These are phyloP conservation scores for Cheilosia grossa DNA, from an alignment of 2,888 invertebrate species.

Conservation along the genomic window DNA sequence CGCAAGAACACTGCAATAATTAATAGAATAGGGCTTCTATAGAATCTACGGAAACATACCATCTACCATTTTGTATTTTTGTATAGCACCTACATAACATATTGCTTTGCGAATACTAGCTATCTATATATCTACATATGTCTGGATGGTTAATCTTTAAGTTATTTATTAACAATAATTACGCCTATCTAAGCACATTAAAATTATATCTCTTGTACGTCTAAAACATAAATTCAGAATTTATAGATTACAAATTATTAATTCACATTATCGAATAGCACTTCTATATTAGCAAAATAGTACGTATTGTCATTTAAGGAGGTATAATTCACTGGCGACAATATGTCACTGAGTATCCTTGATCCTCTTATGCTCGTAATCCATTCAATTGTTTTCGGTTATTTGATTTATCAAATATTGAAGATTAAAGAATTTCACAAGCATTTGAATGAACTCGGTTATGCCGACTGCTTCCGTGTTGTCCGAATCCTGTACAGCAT, in stretches of 20 bases:
- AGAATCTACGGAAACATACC: slow-evolving; percentile 21
- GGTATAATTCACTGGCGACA: slow-evolving; percentile 40
- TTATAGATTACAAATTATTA: neutral
- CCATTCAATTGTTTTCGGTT: neutral
- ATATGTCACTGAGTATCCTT: slow-evolving; percentile 7
- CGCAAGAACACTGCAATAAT: slow-evolving; percentile 23
- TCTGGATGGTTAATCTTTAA: slow-evolving; percentile 12
- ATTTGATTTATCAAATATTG: neutral
- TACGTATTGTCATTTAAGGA: slow-evolving; percentile 66
- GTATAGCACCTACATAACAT: slow-evolving; percentile 40
- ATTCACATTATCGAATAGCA: slow-evolving; percentile 25
- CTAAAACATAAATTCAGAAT: slow-evolving; percentile 5
- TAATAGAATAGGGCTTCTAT: slow-evolving; percentile 10
- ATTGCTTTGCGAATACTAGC: slow-evolving; percentile 31
- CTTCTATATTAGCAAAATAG: slow-evolving; percentile 21
- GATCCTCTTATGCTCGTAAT: neutral
- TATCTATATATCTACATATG: slow-evolving; percentile 4
- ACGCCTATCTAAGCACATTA: slow-evolving; percentile 43
- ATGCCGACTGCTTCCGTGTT: slow-evolving; percentile 78
- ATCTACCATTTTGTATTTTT: slow-evolving; percentile 2
- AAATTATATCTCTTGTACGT: slow-evolving; percentile 3
- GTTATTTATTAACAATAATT: slow-evolving; percentile 34
- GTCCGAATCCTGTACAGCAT: slow-evolving; percentile 82
- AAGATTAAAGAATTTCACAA: slow-evolving; percentile 80
- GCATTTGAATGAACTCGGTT: slow-evolving; percentile 82